Evolutionary conservation across 2,113 vertebrate genomes (phyloP).

Genomic region (Holacanthus passer): DNA sequence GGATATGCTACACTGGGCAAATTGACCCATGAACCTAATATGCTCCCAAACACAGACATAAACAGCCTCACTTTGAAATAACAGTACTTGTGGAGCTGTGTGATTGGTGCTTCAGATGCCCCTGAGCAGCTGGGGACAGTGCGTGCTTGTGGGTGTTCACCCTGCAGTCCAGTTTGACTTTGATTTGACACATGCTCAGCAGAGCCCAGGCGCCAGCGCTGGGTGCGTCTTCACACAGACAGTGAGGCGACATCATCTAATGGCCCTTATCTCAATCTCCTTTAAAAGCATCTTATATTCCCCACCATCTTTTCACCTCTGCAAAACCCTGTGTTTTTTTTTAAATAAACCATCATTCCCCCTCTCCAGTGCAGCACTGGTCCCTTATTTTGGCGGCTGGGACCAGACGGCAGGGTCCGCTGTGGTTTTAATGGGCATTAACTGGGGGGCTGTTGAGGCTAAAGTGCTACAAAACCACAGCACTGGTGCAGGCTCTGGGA

Average conservation of each 20-base stretch:
- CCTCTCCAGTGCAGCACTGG: conserved; percentile 33
- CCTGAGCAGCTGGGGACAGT: conserved; percentile 38
- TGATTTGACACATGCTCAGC: conserved; percentile 89
- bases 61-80: conserved; percentile 27
- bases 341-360: conserved; percentile 54
- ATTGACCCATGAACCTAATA: conserved; percentile 45
- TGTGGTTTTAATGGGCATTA: conserved; percentile 77
- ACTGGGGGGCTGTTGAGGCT: conserved; percentile 65
- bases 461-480: conserved; percentile 74
- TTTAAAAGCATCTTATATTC: conserved; percentile 95
- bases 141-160: conserved; percentile 73
- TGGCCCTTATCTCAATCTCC: conserved; percentile 93
- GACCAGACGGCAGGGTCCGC: conserved; percentile 59
- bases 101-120: conserved; percentile 40
- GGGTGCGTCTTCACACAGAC: conserved; percentile 91
- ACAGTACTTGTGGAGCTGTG: conserved; percentile 14
- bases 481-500: conserved; percentile 18
- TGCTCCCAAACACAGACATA: conserved; percentile 45
- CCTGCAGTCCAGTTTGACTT: conserved; percentile 84
- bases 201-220: conserved; percentile 86
- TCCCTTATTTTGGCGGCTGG: conserved; percentile 48
- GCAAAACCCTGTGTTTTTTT: conserved; percentile 63
- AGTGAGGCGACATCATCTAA: conserved; percentile 91
- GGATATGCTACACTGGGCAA: conserved; percentile 34
- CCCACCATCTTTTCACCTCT: conserved; percentile 88